Base-by-base conservation (phyloP, 2,888 invertebrate genomes). In the Eurois occulta region DNA sequence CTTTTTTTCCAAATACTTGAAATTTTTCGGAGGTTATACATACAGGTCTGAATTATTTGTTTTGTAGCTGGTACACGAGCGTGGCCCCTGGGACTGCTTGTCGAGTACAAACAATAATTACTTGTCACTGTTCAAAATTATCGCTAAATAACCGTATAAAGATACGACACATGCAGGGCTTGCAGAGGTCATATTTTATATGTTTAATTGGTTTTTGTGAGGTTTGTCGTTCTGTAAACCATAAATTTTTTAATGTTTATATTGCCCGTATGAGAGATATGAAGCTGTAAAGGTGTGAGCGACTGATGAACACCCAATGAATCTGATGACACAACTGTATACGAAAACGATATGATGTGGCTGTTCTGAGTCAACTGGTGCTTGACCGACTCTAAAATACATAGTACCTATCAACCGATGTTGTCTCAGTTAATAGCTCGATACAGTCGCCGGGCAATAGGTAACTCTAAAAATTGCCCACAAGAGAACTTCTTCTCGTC, bases 131-230 rank as follows among this genome's bases (percentile, higher is more conserved):
- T 69, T 48, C 18, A 16, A 81, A 83, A 82, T 85, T 1, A 78
- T 77, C 55, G 41, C 67, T 78, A 72, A 82, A 85, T 75, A 78
- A 52, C 71, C 72, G 58, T 83, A 75, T 81, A 83, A 87, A 72
- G 64, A 70, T 84, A 86, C 79, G 74, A 73, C 75, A 80, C 80
- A 66, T 68, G 60, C 67, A 84, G 73, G 84, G 77, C 69, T 58
- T 72, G 58, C 41, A 16, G 38, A 38, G 78, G 73, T 62, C 69
- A 78, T 81, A 81, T 80, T 83, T 87, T 69, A 79, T 84, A 66
- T 78, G 72, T 81, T 86, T 89, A 81, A 89, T 87, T 80, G 68
- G 65, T 58, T 67, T 83, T 81, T 83, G 82, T 86, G 41, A 48
- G 69, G 46, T 60, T 75, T 72, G 72, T 65, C 41, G 76, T 69